These are phyloP conservation scores for Rousettus leschenaultii DNA, from an alignment of 2,113 vertebrate genomes.

Conservation along the genomic window DNA sequence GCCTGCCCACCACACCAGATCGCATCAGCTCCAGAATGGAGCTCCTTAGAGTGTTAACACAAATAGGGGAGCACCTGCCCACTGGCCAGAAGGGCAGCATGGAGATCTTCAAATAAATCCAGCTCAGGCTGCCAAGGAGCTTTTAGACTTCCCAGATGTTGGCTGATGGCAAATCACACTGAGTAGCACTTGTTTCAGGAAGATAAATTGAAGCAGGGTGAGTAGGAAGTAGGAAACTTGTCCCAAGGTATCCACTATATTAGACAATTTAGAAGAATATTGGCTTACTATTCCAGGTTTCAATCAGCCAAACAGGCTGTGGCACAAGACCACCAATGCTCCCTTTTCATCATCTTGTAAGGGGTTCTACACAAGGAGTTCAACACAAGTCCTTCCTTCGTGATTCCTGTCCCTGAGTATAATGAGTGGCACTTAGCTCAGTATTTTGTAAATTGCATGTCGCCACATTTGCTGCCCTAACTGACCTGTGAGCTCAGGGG, in stretches of 20 bases:
- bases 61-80: neutral
- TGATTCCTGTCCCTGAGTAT: neutral
- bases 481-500: neutral
- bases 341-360: neutral
- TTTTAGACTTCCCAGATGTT: neutral
- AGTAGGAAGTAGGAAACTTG: neutral
- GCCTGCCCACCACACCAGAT: neutral
- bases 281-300: neutral
- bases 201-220: neutral
- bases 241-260: neutral
- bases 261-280: neutral
- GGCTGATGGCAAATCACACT: neutral
- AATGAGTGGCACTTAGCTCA: neutral
- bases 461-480: neutral
- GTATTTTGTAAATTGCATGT: neutral
- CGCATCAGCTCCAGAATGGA: neutral
- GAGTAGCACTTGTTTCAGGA: neutral
- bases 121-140: neutral
- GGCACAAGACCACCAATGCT: neutral
- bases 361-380: neutral
- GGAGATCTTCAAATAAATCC: neutral
- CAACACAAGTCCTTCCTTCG: too few relatives aligned
- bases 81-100: neutral
- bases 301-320: neutral
- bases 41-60: rapidly evolving